These are phyloP conservation scores for Bombus polaris DNA, from an alignment of 1,140 invertebrate species.

Conservation along the genomic window DNA sequence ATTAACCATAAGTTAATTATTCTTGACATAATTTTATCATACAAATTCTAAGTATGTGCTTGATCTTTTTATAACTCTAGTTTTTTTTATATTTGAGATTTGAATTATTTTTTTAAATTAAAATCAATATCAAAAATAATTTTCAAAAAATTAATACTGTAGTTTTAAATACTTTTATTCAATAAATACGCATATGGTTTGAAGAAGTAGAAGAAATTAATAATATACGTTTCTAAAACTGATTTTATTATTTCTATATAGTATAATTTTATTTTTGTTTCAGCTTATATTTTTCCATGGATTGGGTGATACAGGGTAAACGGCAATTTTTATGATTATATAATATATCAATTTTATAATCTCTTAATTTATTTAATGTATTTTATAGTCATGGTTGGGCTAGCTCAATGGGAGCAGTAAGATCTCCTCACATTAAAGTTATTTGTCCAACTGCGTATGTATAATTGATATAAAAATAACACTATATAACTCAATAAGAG, in stretches of 20 bases:
- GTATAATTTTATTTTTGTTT: constrained; percentile 61
- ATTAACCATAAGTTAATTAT: constrained; percentile 60
- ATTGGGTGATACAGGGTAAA: constrained; percentile 84
- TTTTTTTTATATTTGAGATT: background rate
- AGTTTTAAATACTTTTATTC: background rate
- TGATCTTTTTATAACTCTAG: background rate
- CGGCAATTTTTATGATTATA: constrained; percentile 14
- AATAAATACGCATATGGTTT: background rate
- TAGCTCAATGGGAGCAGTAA: constrained; percentile 90
- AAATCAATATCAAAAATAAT: background rate
- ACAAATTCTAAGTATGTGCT: background rate
- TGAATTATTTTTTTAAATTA: background rate
- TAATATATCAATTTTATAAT: constrained; percentile 26
- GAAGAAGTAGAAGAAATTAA: background rate
- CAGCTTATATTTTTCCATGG: constrained; percentile 84
- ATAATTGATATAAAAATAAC: constrained; percentile 30
- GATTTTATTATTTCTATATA: background rate
- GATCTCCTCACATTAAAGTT: constrained; percentile 93
- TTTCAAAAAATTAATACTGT: background rate
- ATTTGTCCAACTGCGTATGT: constrained; percentile 96
- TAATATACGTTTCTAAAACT: background rate
- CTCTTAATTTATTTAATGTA: constrained; percentile 32
- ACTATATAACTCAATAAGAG: background rate
- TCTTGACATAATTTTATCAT: background rate
- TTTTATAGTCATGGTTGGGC: constrained; percentile 95